phyloP scores from a whole-genome alignment of 2,113 vertebrate species.

The Hippotragus niger region DNA sequence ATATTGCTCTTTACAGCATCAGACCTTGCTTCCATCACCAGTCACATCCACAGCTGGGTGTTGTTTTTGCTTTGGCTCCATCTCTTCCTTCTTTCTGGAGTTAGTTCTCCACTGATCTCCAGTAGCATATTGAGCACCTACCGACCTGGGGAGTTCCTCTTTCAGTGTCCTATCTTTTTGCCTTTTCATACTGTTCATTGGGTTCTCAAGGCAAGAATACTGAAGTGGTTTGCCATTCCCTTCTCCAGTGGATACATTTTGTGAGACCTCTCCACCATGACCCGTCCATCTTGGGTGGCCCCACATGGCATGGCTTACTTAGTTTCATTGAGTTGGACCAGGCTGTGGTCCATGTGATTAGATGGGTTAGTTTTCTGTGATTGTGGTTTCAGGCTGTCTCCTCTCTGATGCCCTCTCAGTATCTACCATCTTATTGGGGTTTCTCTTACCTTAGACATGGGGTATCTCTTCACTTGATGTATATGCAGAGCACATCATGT shows the following conservation, averaged over 20 bases:
- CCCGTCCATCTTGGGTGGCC: neutral
- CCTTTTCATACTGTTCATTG: neutral
- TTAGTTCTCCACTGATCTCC: no score
- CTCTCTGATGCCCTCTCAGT: neutral
- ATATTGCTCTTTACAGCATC: no score
- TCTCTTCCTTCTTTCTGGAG: no score
- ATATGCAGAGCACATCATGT: neutral
- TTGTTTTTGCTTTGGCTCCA: rapidly evolving
- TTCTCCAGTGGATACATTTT: neutral
- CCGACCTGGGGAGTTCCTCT: rapidly evolving
- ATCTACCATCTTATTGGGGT: neutral
- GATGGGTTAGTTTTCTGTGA: neutral
- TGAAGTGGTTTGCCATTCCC: neutral
- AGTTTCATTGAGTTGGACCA: neutral
- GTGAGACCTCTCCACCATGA: neutral
- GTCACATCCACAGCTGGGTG: no score
- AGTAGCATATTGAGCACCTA: neutral
- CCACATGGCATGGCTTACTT: neutral
- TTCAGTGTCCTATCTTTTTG: neutral
- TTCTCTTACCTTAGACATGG: neutral
- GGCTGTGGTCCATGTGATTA: neutral
- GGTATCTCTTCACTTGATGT: neutral
- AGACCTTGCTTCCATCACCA: no score
- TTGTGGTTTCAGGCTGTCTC: neutral
- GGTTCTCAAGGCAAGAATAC: neutral